These are phyloP conservation scores for Drosophila bunnanda DNA, from an alignment of 2,888 invertebrate species.

Conservation along the genomic window DNA sequence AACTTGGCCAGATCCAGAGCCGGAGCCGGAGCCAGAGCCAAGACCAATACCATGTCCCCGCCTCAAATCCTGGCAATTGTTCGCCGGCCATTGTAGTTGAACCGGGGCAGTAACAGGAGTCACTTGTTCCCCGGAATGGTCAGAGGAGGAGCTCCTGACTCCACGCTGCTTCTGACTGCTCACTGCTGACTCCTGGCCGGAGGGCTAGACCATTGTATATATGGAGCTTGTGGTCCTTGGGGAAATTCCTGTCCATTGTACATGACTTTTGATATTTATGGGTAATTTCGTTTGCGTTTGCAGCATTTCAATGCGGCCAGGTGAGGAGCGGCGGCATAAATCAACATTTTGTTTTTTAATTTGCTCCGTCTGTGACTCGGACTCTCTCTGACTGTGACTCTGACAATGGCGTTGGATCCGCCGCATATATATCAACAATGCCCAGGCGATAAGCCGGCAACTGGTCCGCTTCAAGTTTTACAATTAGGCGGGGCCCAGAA, in stretches of 20 bases:
- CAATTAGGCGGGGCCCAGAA: constrained; percentile 68
- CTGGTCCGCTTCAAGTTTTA: constrained; percentile 69
- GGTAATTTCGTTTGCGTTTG: constrained; percentile 80
- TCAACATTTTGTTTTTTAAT: constrained; percentile 78
- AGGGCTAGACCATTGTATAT: constrained; percentile 38
- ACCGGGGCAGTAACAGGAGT: constrained; percentile 41
- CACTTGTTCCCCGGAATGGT: constrained; percentile 57
- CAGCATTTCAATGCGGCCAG: constrained; percentile 75
- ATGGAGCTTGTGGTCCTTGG: constrained; percentile 61
- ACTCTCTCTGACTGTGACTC: constrained; percentile 71
- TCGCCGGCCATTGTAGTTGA: constrained; percentile 41
- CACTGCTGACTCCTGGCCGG: constrained; percentile 5
- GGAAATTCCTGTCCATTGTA: constrained; percentile 81
- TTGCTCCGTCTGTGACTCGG: constrained; percentile 61
- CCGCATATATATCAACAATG: constrained; percentile 49
- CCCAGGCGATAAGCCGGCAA: constrained; percentile 46
- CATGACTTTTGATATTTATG: constrained; percentile 80
- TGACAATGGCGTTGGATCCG: constrained; percentile 65
- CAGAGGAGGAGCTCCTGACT: constrained; percentile 38
- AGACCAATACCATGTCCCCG: constrained; percentile 14
- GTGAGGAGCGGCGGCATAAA: constrained; percentile 65
- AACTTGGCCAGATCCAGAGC: constrained; percentile 53
- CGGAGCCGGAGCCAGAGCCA: constrained; percentile 1
- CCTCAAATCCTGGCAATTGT: constrained; percentile 34
- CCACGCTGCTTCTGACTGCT: constrained; percentile 36